A percentile compares a stretch with the other conserved stretches of the same genome.
These are phyloP conservation scores for Torymus texanus DNA, from an alignment of 2,888 invertebrate species.

Conservation along the genomic window DNA sequence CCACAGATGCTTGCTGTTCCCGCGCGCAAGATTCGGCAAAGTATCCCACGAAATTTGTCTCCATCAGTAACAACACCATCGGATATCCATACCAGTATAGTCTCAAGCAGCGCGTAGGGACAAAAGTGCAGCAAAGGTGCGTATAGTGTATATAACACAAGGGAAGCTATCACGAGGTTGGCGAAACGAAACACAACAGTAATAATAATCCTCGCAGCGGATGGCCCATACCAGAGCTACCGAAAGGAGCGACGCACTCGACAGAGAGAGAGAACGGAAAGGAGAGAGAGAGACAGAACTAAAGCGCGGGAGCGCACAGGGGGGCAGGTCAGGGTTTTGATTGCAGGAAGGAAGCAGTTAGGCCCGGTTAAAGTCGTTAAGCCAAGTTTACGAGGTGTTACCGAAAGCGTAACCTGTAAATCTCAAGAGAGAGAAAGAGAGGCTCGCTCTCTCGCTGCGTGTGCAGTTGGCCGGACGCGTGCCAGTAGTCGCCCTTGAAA, in stretches of 20 bases:
- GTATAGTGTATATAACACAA: too few relatives aligned
- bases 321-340: constrained; percentile 73
- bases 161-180: too few relatives aligned
- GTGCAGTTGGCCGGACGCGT: constrained; percentile 66
- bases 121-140: too few relatives aligned
- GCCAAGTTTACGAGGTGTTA: constrained; percentile 76
- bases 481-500: constrained; percentile 74
- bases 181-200: too few relatives aligned
- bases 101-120: too few relatives aligned
- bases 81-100: too few relatives aligned
- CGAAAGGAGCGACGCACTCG: background rate
- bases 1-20: background rate
- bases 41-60: too few relatives aligned
- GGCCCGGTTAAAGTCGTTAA: constrained; percentile 75
- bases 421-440: constrained; percentile 65
- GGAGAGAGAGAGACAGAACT: constrained; percentile 50
- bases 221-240: background rate
- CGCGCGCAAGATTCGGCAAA: constrained; percentile 10
- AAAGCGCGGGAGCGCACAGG: constrained; percentile 32
- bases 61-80: too few relatives aligned
- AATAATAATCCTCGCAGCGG: too few relatives aligned
- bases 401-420: constrained; percentile 75
- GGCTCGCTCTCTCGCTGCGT: constrained; percentile 55
- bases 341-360: constrained; percentile 76
- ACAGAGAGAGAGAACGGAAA: constrained; percentile 5